phyloP scores from a whole-genome alignment of 2,113 vertebrate genomes.

The Dissostichus mawsoni region DNA sequence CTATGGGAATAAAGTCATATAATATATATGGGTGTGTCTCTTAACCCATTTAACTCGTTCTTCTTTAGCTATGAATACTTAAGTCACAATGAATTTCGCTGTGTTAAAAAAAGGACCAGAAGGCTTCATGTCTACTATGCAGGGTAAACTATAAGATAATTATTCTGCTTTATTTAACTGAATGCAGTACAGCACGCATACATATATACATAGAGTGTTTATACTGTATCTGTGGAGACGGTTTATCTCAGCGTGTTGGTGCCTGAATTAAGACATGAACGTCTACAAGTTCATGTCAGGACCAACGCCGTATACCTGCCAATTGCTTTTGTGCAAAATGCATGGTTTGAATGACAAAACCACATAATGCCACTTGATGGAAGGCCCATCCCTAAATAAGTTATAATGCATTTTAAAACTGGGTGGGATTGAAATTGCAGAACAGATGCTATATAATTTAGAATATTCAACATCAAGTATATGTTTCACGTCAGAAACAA shows the following conservation, averaged over 20 bases:
- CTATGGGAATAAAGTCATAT: no score
- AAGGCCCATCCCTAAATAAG: neutral
- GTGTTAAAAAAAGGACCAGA: neutral
- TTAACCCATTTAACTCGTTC: no score
- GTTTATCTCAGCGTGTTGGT: conserved; percentile 8
- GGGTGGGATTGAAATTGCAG: neutral
- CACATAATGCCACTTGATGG: neutral
- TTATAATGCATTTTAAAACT: neutral
- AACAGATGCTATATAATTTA: neutral
- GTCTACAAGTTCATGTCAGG: conserved; percentile 14
- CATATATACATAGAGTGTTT: neutral
- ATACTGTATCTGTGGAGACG: no score
- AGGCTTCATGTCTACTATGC: neutral
- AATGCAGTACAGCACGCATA: neutral
- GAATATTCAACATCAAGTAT: neutral
- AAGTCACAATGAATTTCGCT: no score
- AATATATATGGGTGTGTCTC: no score
- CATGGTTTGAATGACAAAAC: neutral
- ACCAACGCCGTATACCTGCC: neutral
- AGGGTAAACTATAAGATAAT: neutral
- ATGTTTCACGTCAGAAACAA: neutral
- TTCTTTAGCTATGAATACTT: no score
- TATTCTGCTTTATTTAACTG: neutral
- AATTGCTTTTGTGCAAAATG: neutral
- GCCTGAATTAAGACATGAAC: conserved; percentile 31